A percentile compares a stretch with the other conserved stretches of the same genome.
phyloP scores from a whole-genome alignment of 2,113 vertebrate species.

The Crocuta crocuta region DNA sequence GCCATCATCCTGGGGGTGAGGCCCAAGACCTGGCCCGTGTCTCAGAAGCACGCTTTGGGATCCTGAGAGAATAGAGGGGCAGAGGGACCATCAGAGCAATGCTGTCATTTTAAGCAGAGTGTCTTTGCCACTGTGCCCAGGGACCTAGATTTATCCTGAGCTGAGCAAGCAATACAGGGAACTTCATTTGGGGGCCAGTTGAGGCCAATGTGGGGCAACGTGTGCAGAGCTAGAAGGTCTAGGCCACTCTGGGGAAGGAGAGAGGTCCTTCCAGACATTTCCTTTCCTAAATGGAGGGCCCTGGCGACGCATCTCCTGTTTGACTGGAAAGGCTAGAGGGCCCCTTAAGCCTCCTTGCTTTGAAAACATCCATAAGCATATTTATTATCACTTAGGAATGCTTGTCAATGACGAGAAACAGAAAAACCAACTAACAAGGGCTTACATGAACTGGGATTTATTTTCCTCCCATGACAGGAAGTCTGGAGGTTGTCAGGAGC shows the following conservation, averaged over 20 bases:
- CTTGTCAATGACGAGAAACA: constrained; percentile 3
- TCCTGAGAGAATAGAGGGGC: background rate
- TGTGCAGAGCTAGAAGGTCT: background rate
- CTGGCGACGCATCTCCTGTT: background rate
- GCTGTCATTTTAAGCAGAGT: constrained; percentile 43
- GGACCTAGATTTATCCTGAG: background rate
- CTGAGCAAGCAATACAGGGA: background rate
- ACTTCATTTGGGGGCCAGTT: background rate
- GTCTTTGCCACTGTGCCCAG: constrained; percentile 31
- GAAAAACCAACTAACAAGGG: background rate
- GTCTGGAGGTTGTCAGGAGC: background rate
- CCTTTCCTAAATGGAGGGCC: background rate
- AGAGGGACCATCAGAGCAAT: background rate
- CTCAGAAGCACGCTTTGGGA: background rate
- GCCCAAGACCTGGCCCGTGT: background rate
- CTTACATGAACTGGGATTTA: background rate
- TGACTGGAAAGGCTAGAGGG: background rate
- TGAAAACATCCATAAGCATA: background rate
- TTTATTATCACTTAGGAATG: background rate
- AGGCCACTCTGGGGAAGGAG: background rate
- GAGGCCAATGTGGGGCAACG: fast-evolving
- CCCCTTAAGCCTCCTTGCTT: background rate
- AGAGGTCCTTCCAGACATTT: background rate
- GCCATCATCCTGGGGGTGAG: fast-evolving
- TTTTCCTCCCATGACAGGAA: background rate